Conservation (phyloP, 1,140 invertebrate genomes). For the fruit fly (Drosophila melanogaster) region DNA sequence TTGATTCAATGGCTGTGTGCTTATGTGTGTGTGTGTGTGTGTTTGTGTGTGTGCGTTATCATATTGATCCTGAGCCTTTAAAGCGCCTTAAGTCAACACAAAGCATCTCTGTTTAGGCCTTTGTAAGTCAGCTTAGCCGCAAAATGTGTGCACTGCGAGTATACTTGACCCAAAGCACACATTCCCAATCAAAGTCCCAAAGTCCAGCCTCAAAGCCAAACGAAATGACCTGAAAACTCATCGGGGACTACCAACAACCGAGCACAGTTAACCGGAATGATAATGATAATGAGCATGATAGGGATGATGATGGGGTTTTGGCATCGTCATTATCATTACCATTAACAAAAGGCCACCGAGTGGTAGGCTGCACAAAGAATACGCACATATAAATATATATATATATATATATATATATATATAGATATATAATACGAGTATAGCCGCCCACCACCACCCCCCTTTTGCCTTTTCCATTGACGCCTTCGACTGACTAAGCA, state of each 20-base stretch:
- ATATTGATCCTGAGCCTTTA: constrained; percentile 46
- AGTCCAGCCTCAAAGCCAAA: constrained; percentile 46
- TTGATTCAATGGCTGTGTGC: constrained; percentile 9
- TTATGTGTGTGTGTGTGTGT: not conserved
- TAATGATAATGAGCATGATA: constrained; percentile 50
- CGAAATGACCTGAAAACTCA: constrained; percentile 55
- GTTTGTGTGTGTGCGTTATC: not conserved
- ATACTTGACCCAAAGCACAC: constrained; percentile 34
- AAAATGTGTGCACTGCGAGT: constrained; percentile 34
- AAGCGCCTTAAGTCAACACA: constrained; percentile 55
- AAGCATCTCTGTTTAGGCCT: constrained; percentile 21
- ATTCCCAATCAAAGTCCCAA: constrained; percentile 14
- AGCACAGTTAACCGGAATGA: constrained; percentile 30
- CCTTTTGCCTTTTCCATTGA: not conserved
- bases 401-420: not conserved
- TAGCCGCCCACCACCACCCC: too few species aligned
- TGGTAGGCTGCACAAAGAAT: not conserved
- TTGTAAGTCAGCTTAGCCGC: constrained; percentile 46
- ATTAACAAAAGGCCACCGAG: constrained; percentile 41
- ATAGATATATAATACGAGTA: too few species aligned
- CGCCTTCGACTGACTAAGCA: constrained; percentile 50
- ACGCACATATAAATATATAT: not conserved
- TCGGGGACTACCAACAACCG: constrained; percentile 19
- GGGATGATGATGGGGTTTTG: constrained; percentile 9
- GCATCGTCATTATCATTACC: constrained; percentile 30